phyloP scores from a whole-genome alignment of 2,888 invertebrate species.

The Eupeodes latifasciatus region DNA sequence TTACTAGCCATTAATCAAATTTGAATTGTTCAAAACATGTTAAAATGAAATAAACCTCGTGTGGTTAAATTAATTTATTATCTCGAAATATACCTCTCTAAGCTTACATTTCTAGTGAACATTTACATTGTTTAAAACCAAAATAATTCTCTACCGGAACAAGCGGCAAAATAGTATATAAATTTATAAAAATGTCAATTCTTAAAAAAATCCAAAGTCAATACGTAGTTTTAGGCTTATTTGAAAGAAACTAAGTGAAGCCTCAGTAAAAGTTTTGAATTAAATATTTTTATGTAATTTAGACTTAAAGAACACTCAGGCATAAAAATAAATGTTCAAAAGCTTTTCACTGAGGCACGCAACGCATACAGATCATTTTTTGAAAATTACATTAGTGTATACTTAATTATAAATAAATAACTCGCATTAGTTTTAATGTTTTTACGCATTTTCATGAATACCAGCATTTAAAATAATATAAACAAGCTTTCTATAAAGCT shows the following conservation, averaged over 20 bases:
- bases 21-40: too few relatives aligned
- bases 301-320: neutral
- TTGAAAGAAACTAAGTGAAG: constrained; percentile 69
- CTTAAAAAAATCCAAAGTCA: constrained; percentile 82
- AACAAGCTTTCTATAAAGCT: constrained; percentile 15
- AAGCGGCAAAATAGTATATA: too few relatives aligned
- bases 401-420: constrained; percentile 5
- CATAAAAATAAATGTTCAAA: constrained; percentile 56
- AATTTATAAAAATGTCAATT: constrained; percentile 31
- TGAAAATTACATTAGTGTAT: neutral
- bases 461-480: constrained; percentile 20
- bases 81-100: too few relatives aligned
- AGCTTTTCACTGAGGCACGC: constrained; percentile 62
- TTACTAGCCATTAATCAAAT: too few relatives aligned
- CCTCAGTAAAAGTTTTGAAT: constrained; percentile 66
- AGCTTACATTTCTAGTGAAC: too few relatives aligned
- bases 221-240: constrained; percentile 84
- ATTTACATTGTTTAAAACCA: too few relatives aligned
- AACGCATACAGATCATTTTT: constrained; percentile 1
- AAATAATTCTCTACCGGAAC: too few relatives aligned
- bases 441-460: constrained; percentile 53
- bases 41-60: too few relatives aligned
- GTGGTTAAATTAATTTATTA: too few relatives aligned
- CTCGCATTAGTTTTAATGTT: constrained; percentile 49
- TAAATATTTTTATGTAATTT: constrained; percentile 48